phyloP scores from a whole-genome alignment of 1,140 invertebrate genomes.

The Dermatophagoides farinae region DNA sequence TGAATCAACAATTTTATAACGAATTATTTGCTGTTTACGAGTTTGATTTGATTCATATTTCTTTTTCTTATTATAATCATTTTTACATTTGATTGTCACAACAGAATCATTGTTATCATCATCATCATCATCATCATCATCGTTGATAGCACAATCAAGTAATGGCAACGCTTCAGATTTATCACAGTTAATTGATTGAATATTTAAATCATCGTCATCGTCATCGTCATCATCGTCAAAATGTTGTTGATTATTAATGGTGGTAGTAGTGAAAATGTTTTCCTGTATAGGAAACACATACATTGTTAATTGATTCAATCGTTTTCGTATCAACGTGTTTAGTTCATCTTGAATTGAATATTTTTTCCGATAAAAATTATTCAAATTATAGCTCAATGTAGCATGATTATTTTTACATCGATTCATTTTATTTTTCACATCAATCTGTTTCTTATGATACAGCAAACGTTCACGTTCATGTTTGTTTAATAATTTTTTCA shows the following conservation, averaged over 20 bases:
- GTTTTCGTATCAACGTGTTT: not conserved
- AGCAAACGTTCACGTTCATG: not conserved
- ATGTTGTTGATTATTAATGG: not conserved
- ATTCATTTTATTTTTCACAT: not conserved
- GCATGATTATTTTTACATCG: not conserved
- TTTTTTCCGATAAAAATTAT: not conserved
- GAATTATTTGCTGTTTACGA: not conserved
- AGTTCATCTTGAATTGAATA: not conserved
- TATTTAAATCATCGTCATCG: not conserved
- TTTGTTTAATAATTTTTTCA: not conserved
- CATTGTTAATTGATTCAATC: not conserved
- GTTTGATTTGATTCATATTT: not conserved
- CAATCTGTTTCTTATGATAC: not conserved
- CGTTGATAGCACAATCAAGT: not conserved
- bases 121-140: not conserved
- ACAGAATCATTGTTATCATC: not conserved
- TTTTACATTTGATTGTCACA: no score
- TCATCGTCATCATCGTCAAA: not conserved
- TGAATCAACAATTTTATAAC: slow-evolving; percentile 11
- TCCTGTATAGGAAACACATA: not conserved
- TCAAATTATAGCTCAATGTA: not conserved
- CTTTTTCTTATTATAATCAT: no score
- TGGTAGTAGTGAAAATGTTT: not conserved
- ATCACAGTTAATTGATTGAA: no score
- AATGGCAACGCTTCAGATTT: not conserved